phyloP scores from a whole-genome alignment of 2,113 vertebrate genomes.

The Cyprinodon tularosa region DNA sequence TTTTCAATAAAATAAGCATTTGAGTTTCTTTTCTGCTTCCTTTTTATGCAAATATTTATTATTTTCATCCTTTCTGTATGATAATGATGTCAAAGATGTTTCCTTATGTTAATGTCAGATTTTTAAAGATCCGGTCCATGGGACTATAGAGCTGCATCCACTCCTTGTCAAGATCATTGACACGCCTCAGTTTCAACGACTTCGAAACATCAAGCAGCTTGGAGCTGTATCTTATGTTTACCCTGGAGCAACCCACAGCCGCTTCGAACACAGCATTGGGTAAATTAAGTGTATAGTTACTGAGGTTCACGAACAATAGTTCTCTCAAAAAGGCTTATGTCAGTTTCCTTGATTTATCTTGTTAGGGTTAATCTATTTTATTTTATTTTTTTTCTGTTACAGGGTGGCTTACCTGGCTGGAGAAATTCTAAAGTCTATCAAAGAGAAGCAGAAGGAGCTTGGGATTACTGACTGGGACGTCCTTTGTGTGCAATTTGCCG shows the following conservation, averaged over 20 bases:
- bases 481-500: conserved; percentile 95
- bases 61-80: no score
- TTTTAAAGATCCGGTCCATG: conserved; percentile 95
- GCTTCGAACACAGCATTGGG: conserved; percentile 96
- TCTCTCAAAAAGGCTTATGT: no score
- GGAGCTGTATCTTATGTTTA: conserved; percentile 92
- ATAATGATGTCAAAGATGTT: no score
- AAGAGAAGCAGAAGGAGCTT: conserved; percentile 87
- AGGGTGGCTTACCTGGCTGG: conserved; percentile 89
- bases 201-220: conserved; percentile 92
- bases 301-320: neutral
- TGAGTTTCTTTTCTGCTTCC: no score
- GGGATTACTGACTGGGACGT: conserved; percentile 84
- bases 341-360: no score
- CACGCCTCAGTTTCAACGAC: conserved; percentile 94
- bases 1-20: no score
- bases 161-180: conserved; percentile 92
- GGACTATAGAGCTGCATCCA: conserved; percentile 91
- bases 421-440: conserved; percentile 80
- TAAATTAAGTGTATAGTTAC: conserved; percentile 17
- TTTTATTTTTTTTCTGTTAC: conserved; percentile 15
- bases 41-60: no score
- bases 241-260: conserved; percentile 94
- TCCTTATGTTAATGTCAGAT: conserved; percentile 77
- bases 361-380: fast-evolving